Conservation (phyloP, 2,797 vertebrate genomes). For the Chaunax sp. region DNA sequence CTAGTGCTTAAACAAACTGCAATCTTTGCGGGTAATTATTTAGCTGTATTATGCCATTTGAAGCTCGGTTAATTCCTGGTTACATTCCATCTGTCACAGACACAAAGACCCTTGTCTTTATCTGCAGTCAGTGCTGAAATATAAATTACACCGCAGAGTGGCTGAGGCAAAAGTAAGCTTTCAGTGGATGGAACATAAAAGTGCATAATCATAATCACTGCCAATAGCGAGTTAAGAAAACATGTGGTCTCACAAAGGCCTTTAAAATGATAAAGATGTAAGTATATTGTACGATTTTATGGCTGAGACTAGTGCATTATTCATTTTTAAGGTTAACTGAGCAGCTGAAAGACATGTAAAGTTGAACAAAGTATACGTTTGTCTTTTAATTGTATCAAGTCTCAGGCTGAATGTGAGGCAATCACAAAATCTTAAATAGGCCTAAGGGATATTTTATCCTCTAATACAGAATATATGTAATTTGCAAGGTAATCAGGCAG, state of each 20-base stretch:
- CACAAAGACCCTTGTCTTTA: constrained; percentile 74
- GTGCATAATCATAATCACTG: constrained; percentile 50
- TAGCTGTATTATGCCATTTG: constrained; percentile 70
- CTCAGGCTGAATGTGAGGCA: constrained; percentile 8
- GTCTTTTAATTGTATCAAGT: constrained; percentile 25
- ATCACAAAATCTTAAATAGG: constrained; percentile 30
- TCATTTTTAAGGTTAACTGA: constrained; percentile 41
- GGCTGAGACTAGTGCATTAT: constrained; percentile 12
- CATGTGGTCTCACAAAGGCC: constrained; percentile 38
- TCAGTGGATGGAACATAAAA: constrained; percentile 59
- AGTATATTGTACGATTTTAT: constrained; percentile 22
- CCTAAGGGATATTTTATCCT: constrained; percentile 27
- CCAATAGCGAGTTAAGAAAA: constrained; percentile 56
- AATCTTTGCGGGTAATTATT: constrained; percentile 73
- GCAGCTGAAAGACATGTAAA: constrained; percentile 12
- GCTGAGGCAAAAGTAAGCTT: constrained; percentile 61
- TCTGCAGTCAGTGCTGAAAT: constrained; percentile 72
- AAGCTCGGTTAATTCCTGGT: constrained; percentile 73
- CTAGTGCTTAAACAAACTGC: constrained; percentile 69
- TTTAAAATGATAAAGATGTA: constrained; percentile 44
- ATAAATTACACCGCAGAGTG: constrained; percentile 67
- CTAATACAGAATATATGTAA: constrained; percentile 39
- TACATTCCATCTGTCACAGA: constrained; percentile 78
- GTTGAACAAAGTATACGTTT: constrained; percentile 18
- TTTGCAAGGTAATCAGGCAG: constrained; percentile 47